These are phyloP conservation scores for Melipona quadrifasciata DNA, from an alignment of 1,140 invertebrate genomes.

Conservation along the genomic window DNA sequence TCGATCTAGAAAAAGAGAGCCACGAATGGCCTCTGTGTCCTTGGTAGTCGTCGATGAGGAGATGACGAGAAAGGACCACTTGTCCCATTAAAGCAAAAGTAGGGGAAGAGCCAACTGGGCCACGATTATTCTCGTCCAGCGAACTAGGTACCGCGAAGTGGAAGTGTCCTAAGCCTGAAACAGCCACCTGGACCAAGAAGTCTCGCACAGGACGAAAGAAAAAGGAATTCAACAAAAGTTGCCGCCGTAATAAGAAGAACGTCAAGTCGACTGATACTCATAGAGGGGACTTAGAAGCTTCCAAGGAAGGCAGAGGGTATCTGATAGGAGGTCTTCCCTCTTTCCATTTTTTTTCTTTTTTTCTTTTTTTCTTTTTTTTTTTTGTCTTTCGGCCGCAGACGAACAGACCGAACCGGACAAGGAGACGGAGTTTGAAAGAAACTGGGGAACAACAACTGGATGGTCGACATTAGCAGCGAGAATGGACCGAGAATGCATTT, in stretches of 20 bases:
- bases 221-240: constrained; percentile 58
- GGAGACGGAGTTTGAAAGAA: constrained; percentile 58
- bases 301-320: constrained; percentile 30
- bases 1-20: not conserved
- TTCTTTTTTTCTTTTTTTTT: constrained; percentile 18
- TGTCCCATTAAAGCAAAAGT: too few species aligned
- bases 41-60: too few species aligned
- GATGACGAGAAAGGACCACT: not conserved
- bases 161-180: constrained; percentile 4
- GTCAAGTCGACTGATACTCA: constrained; percentile 47
- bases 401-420: constrained; percentile 56
- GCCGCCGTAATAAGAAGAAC: constrained; percentile 42
- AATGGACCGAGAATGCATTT: constrained; percentile 51
- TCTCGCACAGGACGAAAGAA: constrained; percentile 16
- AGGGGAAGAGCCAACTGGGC: not conserved
- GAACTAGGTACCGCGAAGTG: not conserved
- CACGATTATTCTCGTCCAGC: constrained; percentile 17
- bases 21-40: fast-evolving
- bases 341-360: not conserved
- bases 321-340: constrained; percentile 50
- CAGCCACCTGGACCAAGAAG: constrained; percentile 23
- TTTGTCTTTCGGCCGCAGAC: constrained; percentile 43
- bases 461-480: constrained; percentile 60
- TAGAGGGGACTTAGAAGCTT: constrained; percentile 53
- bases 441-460: constrained; percentile 37